phyloP scores from a whole-genome alignment of 2,113 vertebrate species.

The Leucopsar rothschildi region DNA sequence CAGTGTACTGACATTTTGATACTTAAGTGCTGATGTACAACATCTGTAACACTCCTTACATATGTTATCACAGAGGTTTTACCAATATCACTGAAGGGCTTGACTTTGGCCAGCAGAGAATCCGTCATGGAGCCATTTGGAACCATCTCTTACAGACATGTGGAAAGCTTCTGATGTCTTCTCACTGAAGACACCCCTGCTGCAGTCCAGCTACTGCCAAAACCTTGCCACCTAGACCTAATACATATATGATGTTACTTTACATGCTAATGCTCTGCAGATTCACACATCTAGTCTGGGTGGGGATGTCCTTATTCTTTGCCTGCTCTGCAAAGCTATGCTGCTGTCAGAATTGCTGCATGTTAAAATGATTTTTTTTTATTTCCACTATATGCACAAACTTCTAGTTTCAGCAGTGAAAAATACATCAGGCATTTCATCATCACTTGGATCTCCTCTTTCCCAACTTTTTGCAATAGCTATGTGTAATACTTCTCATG shows the following conservation, averaged over 20 bases:
- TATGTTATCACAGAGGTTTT: background rate
- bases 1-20: background rate
- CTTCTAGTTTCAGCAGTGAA: background rate
- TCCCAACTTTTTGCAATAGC: background rate
- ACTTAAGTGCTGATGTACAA: background rate
- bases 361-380: background rate
- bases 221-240: background rate
- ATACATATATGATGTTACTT: background rate
- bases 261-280: background rate
- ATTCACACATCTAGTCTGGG: background rate
- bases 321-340: background rate
- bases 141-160: background rate
- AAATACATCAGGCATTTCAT: background rate
- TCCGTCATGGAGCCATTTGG: background rate
- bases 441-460: background rate
- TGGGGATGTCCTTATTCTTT: background rate
- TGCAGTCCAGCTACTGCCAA: background rate
- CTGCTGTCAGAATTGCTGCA: background rate
- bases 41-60: background rate
- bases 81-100: background rate
- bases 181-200: background rate
- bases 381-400: background rate
- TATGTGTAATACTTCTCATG: background rate
- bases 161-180: background rate
- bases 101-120: background rate